Evolutionary conservation across 2,113 vertebrate genomes (phyloP).

Genomic region (Pterocles orientalis): DNA sequence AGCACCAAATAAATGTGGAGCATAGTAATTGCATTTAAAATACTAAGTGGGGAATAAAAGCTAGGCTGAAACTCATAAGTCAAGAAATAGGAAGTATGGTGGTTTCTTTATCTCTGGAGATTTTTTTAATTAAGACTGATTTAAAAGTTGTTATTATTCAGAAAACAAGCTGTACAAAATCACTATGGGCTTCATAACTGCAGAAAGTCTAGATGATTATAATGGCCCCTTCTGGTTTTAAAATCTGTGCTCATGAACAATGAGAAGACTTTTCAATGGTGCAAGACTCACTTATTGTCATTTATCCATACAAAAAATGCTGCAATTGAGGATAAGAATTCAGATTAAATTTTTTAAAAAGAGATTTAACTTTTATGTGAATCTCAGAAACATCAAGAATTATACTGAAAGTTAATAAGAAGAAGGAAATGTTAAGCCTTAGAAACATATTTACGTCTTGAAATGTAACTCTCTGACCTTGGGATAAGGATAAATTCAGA

Average conservation of each 20-base stretch:
- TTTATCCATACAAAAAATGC: constrained; percentile 1
- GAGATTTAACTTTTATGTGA: neutral
- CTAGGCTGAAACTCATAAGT: neutral
- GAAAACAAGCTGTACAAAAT: neutral
- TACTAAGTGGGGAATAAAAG: neutral
- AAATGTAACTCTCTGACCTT: neutral
- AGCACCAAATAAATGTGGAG: neutral
- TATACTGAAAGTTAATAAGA: neutral
- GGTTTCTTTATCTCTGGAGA: neutral
- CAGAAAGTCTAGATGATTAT: neutral
- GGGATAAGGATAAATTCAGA: neutral
- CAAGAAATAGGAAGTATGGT: neutral
- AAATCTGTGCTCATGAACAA: neutral
- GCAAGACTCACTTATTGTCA: neutral
- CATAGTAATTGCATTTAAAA: neutral
- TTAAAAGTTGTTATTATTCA: neutral
- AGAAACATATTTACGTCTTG: neutral
- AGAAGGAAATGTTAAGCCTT: neutral
- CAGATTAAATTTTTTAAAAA: neutral
- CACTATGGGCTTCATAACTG: neutral
- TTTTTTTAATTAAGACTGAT: constrained; percentile 39
- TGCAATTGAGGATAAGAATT: neutral
- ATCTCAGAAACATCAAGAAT: neutral
- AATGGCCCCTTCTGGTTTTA: neutral
- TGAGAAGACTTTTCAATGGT: neutral